Evolutionary conservation across 2,888 invertebrate genomes (phyloP).

Genomic region (Sthenelais limicola): DNA sequence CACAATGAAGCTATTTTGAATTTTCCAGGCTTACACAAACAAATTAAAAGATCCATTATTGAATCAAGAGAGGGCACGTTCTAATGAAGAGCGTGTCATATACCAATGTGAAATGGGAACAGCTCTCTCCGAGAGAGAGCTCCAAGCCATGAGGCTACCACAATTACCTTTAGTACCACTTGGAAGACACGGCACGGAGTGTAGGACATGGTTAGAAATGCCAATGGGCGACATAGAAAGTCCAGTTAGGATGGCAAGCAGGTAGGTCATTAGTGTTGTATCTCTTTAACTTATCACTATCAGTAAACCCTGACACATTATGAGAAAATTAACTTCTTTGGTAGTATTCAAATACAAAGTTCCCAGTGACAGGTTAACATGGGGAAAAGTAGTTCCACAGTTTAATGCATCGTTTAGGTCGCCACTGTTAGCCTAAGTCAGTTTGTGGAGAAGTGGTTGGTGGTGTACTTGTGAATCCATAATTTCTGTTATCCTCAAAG

Average conservation of each 20-base stretch:
- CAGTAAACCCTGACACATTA: no score
- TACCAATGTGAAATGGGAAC: conserved; percentile 66
- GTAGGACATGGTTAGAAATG: conserved; percentile 66
- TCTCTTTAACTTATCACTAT: no score
- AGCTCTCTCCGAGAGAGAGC: conserved; percentile 62
- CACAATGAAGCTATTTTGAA: no score
- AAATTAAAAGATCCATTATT: conserved; percentile 64
- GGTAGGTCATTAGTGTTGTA: conserved; percentile 46
- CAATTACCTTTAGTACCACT: conserved; percentile 66
- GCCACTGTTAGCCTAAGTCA: no score
- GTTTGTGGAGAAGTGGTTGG: no score
- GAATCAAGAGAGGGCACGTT: conserved; percentile 59
- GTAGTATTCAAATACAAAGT: no score
- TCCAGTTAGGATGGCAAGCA: conserved; percentile 61
- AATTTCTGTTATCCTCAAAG: no score
- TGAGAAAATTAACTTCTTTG: no score
- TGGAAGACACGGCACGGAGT: conserved; percentile 67
- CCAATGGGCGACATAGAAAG: conserved; percentile 69
- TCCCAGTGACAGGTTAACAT: no score
- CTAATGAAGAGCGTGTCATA: conserved; percentile 64
- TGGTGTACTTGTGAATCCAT: no score
- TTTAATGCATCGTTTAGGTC: no score
- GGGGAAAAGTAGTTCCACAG: no score
- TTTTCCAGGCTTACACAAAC: conserved; percentile 60
- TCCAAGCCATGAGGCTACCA: conserved; percentile 58